Conservation (phyloP, 2,888 invertebrate genomes). For the Heliconius charithonia region DNA sequence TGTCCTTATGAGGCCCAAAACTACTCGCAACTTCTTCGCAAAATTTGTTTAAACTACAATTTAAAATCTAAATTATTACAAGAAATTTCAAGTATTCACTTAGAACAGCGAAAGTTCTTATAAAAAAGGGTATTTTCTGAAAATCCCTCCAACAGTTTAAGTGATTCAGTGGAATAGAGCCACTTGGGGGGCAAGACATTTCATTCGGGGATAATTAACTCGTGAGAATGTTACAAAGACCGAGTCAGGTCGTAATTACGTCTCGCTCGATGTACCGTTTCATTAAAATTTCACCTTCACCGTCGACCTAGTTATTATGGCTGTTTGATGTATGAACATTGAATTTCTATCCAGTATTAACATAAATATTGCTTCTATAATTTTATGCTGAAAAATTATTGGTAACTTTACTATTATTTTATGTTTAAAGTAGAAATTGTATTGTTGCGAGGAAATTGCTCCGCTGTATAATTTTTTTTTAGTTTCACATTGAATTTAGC, state of each 20-base stretch:
- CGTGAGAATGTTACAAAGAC: slow-evolving; percentile 66
- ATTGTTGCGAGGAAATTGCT: neutral
- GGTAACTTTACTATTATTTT: neutral
- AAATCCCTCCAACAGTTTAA: slow-evolving; percentile 24
- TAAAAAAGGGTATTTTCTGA: slow-evolving; percentile 27
- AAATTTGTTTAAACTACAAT: neutral
- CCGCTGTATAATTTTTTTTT: neutral
- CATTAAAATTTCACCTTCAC: slow-evolving; percentile 73
- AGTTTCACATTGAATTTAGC: neutral
- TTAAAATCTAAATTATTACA: neutral
- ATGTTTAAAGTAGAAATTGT: neutral
- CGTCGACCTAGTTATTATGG: slow-evolving; percentile 62
- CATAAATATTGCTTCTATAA: neutral
- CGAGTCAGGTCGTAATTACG: slow-evolving; percentile 73
- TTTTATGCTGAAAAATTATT: neutral
- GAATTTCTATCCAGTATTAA: slow-evolving; percentile 41
- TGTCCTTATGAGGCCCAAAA: neutral
- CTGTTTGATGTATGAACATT: slow-evolving; percentile 73
- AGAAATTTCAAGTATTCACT: slow-evolving; percentile 16
- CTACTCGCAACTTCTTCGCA: neutral
- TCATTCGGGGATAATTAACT: slow-evolving; percentile 74
- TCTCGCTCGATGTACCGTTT: slow-evolving; percentile 62
- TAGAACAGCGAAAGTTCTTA: slow-evolving; percentile 8
- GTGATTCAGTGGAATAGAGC: slow-evolving; percentile 30
- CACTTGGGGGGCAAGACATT: slow-evolving; percentile 48